Percentiles rank a stretch among this genome's conserved stretches.
phyloP scores from a whole-genome alignment of 2,113 vertebrate genomes.

The Coracopsis vasa region DNA sequence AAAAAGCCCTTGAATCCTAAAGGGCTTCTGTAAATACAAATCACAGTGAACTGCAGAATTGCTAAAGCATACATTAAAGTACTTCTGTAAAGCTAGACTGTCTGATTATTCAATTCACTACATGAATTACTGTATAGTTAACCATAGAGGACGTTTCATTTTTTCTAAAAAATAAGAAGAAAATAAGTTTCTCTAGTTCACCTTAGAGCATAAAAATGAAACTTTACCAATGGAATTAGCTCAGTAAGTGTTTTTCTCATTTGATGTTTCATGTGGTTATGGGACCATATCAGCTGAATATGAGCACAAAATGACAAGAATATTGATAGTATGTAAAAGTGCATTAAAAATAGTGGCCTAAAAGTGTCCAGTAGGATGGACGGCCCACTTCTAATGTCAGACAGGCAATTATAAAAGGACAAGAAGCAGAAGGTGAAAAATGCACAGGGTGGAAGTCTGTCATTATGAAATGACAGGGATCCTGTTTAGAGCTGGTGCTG shows the following conservation, averaged over 20 bases:
- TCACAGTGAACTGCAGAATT: background rate
- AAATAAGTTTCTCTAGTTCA: background rate
- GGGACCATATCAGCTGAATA: background rate
- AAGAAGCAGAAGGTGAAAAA: conserved; percentile 9
- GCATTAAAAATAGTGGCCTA: background rate
- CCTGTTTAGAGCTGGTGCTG: background rate
- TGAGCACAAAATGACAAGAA: background rate
- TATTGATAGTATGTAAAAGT: background rate
- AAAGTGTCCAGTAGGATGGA: background rate
- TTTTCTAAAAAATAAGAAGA: background rate
- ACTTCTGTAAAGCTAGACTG: background rate
- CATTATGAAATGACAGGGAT: background rate
- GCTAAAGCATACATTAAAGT: background rate
- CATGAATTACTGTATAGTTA: background rate
- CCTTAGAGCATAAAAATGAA: background rate
- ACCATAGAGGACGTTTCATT: background rate
- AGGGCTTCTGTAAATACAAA: background rate
- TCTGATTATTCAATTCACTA: background rate
- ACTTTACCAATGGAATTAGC: background rate
- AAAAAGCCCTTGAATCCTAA: background rate
- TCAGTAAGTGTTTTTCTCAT: conserved; percentile 1
- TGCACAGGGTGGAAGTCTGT: background rate
- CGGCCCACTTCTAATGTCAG: background rate
- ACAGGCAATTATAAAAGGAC: background rate
- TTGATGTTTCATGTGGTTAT: background rate